These are phyloP conservation scores for Operophtera brumata DNA, from an alignment of 2,888 invertebrate genomes.

Conservation along the genomic window DNA sequence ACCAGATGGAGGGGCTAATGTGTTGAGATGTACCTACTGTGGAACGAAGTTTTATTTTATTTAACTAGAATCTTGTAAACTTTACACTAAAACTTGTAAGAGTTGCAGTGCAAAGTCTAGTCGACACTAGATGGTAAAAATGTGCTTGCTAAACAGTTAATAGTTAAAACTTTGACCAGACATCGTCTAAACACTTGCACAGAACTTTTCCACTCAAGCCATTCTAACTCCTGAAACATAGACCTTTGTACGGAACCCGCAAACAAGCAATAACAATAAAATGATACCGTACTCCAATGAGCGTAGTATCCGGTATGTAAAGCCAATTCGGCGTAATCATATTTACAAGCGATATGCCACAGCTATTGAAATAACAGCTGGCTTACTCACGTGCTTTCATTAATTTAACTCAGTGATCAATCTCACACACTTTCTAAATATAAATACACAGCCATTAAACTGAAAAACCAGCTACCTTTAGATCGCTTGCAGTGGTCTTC, in stretches of 20 bases:
- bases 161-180: neutral
- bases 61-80: neutral
- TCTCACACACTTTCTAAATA: no score
- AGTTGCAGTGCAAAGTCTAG: neutral
- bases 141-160: neutral
- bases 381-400: neutral
- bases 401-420: no score
- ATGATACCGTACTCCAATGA: conserved; percentile 17
- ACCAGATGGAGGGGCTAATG: conserved; percentile 13
- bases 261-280: conserved; percentile 24
- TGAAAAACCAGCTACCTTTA: no score
- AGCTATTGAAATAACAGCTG: conserved; percentile 3
- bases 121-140: neutral
- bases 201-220: neutral
- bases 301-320: conserved; percentile 21
- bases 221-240: neutral
- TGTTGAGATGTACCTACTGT: neutral
- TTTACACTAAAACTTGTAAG: no score
- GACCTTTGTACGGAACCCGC: neutral
- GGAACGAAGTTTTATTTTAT: neutral
- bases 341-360: conserved; percentile 12
- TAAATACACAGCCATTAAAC: no score
- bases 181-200: neutral
- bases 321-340: conserved; percentile 23
- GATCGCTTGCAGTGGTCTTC: no score